Evolutionary conservation across 2,888 invertebrate genomes (phyloP).

Genomic region (Fragum fragum): DNA sequence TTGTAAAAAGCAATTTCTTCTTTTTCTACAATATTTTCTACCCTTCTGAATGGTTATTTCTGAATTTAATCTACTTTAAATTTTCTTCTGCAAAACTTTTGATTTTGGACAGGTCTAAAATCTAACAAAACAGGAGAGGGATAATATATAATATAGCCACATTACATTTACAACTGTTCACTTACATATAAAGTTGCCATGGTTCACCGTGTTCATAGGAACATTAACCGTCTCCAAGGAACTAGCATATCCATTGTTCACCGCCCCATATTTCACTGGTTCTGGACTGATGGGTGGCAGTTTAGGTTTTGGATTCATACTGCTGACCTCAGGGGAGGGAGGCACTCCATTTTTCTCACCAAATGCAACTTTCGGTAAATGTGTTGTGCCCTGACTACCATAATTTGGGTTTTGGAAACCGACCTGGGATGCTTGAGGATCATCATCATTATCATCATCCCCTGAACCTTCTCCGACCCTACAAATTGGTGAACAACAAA

Average conservation of each 20-base stretch:
- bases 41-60: too few species aligned
- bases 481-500: background rate
- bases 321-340: slow-evolving; percentile 5
- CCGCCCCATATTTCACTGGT: background rate
- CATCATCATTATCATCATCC: slow-evolving; percentile 46
- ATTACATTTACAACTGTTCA: too few species aligned
- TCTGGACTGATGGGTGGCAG: slow-evolving; percentile 20
- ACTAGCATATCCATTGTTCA: background rate
- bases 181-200: slow-evolving; percentile 40
- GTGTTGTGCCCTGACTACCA: slow-evolving; percentile 31
- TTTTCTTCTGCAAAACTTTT: too few species aligned
- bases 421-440: background rate
- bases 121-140: too few species aligned
- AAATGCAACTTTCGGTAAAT: slow-evolving; percentile 44
- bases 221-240: slow-evolving; percentile 18
- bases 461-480: slow-evolving; percentile 64
- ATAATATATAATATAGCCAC: background rate
- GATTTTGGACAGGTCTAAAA: too few species aligned
- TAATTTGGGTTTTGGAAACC: slow-evolving; percentile 27
- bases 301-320: slow-evolving; percentile 24
- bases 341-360: slow-evolving; percentile 13
- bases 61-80: too few species aligned
- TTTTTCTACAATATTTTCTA: too few species aligned
- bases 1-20: too few species aligned
- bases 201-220: slow-evolving; percentile 7